Percentiles rank a stretch among this genome's conserved stretches.
Conservation (phyloP, 53 echinoderm and acorn worm species). For the Temnopleurus reevesii region DNA sequence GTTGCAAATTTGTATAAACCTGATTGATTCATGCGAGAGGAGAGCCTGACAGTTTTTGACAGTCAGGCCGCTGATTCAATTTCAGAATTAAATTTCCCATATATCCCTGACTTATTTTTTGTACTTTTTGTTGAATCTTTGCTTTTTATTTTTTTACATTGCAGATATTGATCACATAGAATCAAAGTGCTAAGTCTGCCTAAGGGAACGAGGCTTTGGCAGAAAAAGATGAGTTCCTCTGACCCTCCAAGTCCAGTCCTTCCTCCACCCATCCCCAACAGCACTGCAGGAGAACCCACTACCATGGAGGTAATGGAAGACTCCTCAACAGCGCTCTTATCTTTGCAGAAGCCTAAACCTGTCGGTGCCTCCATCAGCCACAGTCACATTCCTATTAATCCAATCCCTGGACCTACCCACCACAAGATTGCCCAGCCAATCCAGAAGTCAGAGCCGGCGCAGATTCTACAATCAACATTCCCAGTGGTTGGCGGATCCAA, state of each 20-base stretch:
- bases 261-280: slow-evolving; percentile 78
- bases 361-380: slow-evolving; percentile 68
- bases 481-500: slow-evolving; percentile 63
- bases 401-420: slow-evolving; percentile 83
- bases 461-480: slow-evolving; percentile 72
- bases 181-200: too few relatives aligned
- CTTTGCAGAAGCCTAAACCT: slow-evolving; percentile 58
- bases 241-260: slow-evolving; percentile 75
- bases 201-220: background rate
- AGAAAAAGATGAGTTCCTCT: slow-evolving; percentile 70
- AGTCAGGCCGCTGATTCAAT: too few relatives aligned
- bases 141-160: too few relatives aligned
- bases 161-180: too few relatives aligned
- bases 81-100: too few relatives aligned
- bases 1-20: too few relatives aligned
- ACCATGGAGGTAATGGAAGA: slow-evolving; percentile 60
- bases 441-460: slow-evolving; percentile 68
- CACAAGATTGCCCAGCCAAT: slow-evolving; percentile 99
- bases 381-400: slow-evolving; percentile 93
- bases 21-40: too few relatives aligned
- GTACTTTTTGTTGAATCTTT: too few relatives aligned
- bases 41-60: too few relatives aligned
- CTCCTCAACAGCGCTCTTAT: background rate
- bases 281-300: slow-evolving; percentile 30
- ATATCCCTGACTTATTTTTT: too few relatives aligned